A percentile compares a stretch with the other conserved stretches of the same genome.
Evolutionary conservation across 2,113 vertebrate species (phyloP).

Genomic region (Chaetura pelagica): DNA sequence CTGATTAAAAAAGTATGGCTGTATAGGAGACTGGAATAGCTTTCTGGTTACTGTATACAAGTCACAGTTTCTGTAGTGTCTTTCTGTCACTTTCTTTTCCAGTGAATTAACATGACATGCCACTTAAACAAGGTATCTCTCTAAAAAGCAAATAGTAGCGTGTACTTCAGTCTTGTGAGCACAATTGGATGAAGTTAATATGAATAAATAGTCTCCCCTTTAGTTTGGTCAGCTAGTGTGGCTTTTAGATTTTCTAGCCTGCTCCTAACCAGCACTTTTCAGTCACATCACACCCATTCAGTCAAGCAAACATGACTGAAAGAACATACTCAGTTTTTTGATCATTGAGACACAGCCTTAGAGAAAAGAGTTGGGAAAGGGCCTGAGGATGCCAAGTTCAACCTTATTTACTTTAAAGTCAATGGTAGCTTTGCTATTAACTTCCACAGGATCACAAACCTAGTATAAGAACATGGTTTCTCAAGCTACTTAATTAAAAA

Average conservation of each 20-base stretch:
- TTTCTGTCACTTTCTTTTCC: neutral
- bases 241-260: neutral
- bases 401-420: constrained; percentile 1
- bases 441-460: neutral
- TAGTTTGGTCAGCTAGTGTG: neutral
- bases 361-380: neutral
- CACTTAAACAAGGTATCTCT: neutral
- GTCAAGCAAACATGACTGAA: neutral
- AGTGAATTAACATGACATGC: neutral
- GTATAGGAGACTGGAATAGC: neutral
- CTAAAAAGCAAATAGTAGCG: neutral
- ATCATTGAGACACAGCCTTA: neutral
- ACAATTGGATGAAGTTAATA: neutral
- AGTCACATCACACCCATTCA: neutral
- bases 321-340: neutral
- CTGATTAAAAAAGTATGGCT: neutral
- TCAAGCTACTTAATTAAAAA: constrained; percentile 67
- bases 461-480: constrained; percentile 15
- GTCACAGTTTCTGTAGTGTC: neutral
- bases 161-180: neutral
- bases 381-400: neutral
- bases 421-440: neutral
- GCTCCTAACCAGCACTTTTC: neutral
- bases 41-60: neutral
- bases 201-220: neutral